Base-by-base conservation (phyloP, 2,888 invertebrate species). In the Hesperia comma region DNA sequence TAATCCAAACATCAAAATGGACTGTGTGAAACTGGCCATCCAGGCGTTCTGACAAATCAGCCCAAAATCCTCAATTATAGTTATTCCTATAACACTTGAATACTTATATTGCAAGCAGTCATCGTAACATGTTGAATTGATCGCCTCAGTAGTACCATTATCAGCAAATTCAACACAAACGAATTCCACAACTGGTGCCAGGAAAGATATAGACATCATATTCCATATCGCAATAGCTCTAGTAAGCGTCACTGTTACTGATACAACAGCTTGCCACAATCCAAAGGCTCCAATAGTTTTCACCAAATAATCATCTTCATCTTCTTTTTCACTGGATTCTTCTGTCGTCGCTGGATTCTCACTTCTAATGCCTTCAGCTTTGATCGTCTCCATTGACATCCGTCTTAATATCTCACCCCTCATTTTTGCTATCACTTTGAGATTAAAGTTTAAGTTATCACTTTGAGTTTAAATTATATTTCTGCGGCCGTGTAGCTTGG, bases 1-100 rank as follows among this genome's bases (percentile, higher is more conserved):
- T 10, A 86, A 57, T 0, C 86, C 88, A 55, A 85, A 76, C 85
- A 87, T 86, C 63, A 84, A 58, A 2, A 80, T 69, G 2, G 80
- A 79, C 69, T 88, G 87, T 0, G 78, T 74, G 26, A 88, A 81
- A 68, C 82, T 85, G 0, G 80, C 79, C 26, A 87, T 61, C 87
- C 88, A 88, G 0, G 74, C 72, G 21, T 71, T 78, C 0, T 80
- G 76, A 62, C 87, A 88, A 37, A 86, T 82, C 61, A 88, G 68
- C 10, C 70, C 77, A 73, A 83, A 87, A 14, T 83, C 80, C 0
- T 81, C 78, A 57, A 82, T 79, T 10, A 88, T 46, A 12, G 77
- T 81, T 3, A 70, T 73, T 14, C 81, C 77, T 66, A 86, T 83
- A 4, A 82, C 69, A 37, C 73, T 72, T 32, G 75, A 72, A 19